These are phyloP conservation scores for Polypterus senegalus DNA, from an alignment of 2,113 vertebrate genomes.

Conservation along the genomic window DNA sequence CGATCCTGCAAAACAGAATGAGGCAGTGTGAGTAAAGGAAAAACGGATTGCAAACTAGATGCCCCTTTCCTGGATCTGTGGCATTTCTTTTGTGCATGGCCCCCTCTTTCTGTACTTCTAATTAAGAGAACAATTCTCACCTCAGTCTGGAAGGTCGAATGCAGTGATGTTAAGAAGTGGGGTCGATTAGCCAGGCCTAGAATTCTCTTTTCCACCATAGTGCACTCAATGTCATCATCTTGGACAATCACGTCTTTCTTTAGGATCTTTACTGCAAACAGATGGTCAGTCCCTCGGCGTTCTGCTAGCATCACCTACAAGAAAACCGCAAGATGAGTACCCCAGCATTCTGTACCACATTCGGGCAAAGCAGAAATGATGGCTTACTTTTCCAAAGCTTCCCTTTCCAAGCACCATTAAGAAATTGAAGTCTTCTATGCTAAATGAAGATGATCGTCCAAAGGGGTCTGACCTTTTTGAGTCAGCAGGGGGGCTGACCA, in stretches of 20 bases:
- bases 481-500: constrained; percentile 42
- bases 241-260: constrained; percentile 87
- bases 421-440: constrained; percentile 75
- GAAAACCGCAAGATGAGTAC: too few relatives aligned
- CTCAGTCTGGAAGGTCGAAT: constrained; percentile 78
- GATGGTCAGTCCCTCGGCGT: constrained; percentile 61
- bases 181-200: constrained; percentile 63
- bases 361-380: background rate
- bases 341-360: background rate
- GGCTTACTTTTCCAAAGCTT: constrained; percentile 76
- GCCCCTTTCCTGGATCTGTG: constrained; percentile 23
- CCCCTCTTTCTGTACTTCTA: background rate
- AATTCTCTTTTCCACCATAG: constrained; percentile 79
- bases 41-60: background rate
- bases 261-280: constrained; percentile 78
- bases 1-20: constrained; percentile 55
- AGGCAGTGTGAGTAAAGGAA: background rate
- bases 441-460: constrained; percentile 31
- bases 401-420: constrained; percentile 87
- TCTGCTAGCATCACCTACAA: constrained; percentile 76
- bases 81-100: background rate
- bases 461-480: constrained; percentile 38
- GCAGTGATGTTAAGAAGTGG: constrained; percentile 77
- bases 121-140: constrained; percentile 29
- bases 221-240: constrained; percentile 82